Conservation (phyloP, 2,113 vertebrate species). For the Porphyrio hochstetteri region DNA sequence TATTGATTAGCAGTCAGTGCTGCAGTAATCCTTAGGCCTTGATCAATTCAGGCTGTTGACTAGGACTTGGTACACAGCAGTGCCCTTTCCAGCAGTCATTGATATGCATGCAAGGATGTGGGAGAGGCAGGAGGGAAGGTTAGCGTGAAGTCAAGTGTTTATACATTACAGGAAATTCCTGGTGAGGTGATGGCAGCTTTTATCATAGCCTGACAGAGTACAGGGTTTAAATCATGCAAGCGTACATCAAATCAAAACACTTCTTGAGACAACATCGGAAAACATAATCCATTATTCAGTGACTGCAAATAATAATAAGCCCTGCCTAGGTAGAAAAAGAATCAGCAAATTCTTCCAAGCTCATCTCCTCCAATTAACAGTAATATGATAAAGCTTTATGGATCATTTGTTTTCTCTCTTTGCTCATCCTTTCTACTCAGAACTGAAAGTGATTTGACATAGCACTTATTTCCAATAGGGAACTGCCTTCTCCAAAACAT, state of each 20-base stretch:
- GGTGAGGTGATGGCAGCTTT: conserved; percentile 72
- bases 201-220: conserved; percentile 65
- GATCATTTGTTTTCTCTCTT: conserved; percentile 21
- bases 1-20: conserved; percentile 85
- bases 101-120: conserved; percentile 77
- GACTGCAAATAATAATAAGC: not conserved
- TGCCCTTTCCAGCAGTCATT: conserved; percentile 75
- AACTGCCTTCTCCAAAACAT: not conserved
- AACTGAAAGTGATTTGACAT: not conserved
- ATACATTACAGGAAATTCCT: conserved; percentile 74
- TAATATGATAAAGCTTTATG: not conserved
- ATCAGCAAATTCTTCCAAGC: not conserved
- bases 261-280: not conserved
- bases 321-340: not conserved
- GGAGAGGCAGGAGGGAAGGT: conserved; percentile 61
- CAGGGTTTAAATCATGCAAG: not conserved
- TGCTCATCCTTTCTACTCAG: not conserved
- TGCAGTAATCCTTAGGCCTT: conserved; percentile 81
- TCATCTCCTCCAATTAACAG: not conserved
- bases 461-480: not conserved
- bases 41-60: conserved; percentile 83
- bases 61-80: conserved; percentile 75
- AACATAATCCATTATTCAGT: not conserved
- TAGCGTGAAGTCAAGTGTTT: conserved; percentile 69
- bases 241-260: not conserved